Evolutionary conservation across 2,888 invertebrate genomes (phyloP).

Genomic region (Gryllus longicercus): DNA sequence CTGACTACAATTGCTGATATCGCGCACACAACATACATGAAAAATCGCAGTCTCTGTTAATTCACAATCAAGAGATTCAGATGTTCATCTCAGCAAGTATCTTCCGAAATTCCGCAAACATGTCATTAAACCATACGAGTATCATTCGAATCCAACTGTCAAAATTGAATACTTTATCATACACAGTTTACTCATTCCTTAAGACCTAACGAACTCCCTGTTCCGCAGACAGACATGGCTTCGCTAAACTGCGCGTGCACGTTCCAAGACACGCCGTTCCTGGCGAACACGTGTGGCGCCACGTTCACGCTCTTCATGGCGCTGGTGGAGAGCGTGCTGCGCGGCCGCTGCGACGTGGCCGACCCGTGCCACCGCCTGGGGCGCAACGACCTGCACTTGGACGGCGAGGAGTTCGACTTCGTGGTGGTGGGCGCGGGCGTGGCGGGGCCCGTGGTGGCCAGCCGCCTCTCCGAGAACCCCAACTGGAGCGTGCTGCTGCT

Average conservation of each 20-base stretch:
- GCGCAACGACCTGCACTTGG: conserved; percentile 19
- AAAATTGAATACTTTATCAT: too few relatives aligned
- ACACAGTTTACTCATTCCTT: too few relatives aligned
- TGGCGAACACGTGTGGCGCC: conserved; percentile 39
- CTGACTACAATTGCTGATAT: too few relatives aligned
- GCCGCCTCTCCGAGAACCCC: conserved; percentile 66
- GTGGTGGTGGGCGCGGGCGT: conserved; percentile 31
- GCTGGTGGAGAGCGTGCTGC: conserved; percentile 41
- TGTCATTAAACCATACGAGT: too few relatives aligned
- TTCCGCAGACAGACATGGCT: too few relatives aligned
- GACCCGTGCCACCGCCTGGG: conserved; percentile 41
- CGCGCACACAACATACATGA: too few relatives aligned
- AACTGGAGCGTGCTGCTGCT: conserved; percentile 68
- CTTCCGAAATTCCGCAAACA: too few relatives aligned
- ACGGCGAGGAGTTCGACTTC: conserved; percentile 28
- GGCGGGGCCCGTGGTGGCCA: conserved; percentile 29
- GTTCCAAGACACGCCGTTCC: conserved; percentile 41
- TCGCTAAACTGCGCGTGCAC: conserved; percentile 32
- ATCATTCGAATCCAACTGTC: too few relatives aligned
- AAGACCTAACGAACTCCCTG: too few relatives aligned
- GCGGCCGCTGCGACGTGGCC: conserved; percentile 40
- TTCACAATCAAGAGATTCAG: too few relatives aligned
- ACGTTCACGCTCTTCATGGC: conserved; percentile 41
- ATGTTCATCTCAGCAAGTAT: too few relatives aligned
- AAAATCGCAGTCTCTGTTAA: too few relatives aligned